Base-by-base conservation (phyloP, 2,888 invertebrate genomes). In the Stenoptilia bipunctidactyla region DNA sequence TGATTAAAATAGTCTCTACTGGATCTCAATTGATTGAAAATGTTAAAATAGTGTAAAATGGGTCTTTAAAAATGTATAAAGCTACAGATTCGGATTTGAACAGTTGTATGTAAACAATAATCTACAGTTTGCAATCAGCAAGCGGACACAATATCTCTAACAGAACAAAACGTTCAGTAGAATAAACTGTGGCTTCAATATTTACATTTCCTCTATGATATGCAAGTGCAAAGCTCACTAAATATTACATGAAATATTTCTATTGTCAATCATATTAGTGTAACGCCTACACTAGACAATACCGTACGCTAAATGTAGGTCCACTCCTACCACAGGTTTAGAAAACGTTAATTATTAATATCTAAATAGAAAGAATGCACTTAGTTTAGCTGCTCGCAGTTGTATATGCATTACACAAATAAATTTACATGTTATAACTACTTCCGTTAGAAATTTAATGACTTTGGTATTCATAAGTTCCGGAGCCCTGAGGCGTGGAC, bases 151-250 rank as follows among this genome's bases (percentile, higher is more conserved):
- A 30, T 30, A 30, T 30, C 30, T 30, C 30, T 8, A 30, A 30
- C 12, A 9, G 10, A 30, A 9, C n/a, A 30, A 30, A 30, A 30
- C 30, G 9, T 30, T 12, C 30, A 30, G 9, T n/a, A 30, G 30
- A 30, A 30, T 30, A 30, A 20, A 20, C 20, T 8, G 20, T 20
- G 20, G 20, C 3, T 30, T 30, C 25, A 30, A 30, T 79, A 80
- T 80, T 75, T 80, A 79, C 80, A 82, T 55, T 61, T 65, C 61
- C 55, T 54, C 55, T 66, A 77, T 83, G 83, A 83, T 83, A 83
- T 83, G 83, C 83, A 82, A 83, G 79, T 80, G 83, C 83, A 80
- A 82, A 83, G 83, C 83, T 83, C 83, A 76, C 83, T 83, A 82
- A 79, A 75, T 67, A 71, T 66, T 66, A 65, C 58, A 62, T 54